These are phyloP conservation scores for Aldrovandia affinis DNA, from an alignment of 2,797 vertebrate species.

Conservation along the genomic window DNA sequence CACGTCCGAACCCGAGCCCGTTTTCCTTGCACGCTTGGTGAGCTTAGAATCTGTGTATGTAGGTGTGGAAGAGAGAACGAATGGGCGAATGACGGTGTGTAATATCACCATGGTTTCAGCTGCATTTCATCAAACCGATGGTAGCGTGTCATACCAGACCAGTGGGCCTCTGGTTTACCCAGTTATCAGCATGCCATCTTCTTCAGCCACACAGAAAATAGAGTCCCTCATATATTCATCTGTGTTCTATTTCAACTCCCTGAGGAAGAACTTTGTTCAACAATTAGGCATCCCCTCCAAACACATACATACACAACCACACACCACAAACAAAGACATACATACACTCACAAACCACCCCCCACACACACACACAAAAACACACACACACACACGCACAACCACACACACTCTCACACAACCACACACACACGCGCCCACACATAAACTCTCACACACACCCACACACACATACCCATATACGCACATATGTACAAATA, in stretches of 20 bases:
- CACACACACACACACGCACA: constrained; percentile 24
- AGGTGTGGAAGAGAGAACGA: not conserved
- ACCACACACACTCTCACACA: constrained; percentile 15
- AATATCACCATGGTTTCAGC: not conserved
- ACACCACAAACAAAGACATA: not conserved
- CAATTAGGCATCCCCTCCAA: constrained; percentile 19
- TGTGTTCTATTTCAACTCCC: too few relatives aligned
- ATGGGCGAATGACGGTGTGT: not conserved
- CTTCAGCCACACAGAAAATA: not conserved
- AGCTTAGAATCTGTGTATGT: not conserved
- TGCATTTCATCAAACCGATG: not conserved
- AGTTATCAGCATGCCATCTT: not conserved
- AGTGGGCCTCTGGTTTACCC: not conserved
- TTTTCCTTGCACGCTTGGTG: not conserved
- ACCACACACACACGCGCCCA: constrained; percentile 13
- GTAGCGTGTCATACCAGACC: not conserved
- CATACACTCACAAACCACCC: not conserved
- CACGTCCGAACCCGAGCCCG: not conserved
- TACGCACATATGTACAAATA: constrained; percentile 21
- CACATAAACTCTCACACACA: too few relatives aligned
- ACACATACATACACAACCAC: not conserved
- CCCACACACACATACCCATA: constrained; percentile 3
- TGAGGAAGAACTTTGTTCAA: too few relatives aligned
- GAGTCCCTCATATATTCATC: too few relatives aligned
- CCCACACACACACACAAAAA: constrained; percentile 26